Evolutionary conservation across 2,888 invertebrate species (phyloP), one percentile per base, ranked within the genome.

Genomic region (Sussaba pulchella): DNA sequence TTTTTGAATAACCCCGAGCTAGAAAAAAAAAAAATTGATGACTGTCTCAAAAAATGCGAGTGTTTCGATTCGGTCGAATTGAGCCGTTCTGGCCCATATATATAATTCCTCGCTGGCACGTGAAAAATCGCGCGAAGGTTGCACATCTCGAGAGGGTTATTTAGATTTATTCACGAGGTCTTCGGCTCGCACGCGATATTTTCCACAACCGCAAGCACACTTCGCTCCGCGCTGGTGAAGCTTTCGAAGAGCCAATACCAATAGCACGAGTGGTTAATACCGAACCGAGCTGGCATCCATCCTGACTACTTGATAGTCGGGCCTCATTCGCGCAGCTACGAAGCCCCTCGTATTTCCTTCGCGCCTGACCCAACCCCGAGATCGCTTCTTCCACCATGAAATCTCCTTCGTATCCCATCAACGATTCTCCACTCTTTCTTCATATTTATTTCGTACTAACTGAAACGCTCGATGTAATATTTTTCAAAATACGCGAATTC

Each of bases 241-340:
- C 69, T 54, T 31, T 17, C 43, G 81, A 47, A 77, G 84, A 87
- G 87, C 87, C 86, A 87, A 87, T 87, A 87, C 85, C 86, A 87
- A 87, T 87, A 84, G 85, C 71, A 79, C 82, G 82, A 86, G 86
- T 86, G 85, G 86, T 87, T 86, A 87, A 85, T 87, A 87, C 86
- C 83, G 54, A 45, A 39, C 19, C 31, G 59, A 78, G 74, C 81
- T 77, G 79, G 77, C 85, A 84, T 87, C 81, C 74, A 86, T 86
- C 81, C 79, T 81, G 72, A 61, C 87, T 85, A 83, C 85, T 87
- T 84, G 85, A 84, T 87, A 87, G 87, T 86, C 85, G 78, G 75
- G 70, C 73, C 81, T 77, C 67, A 81, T 87, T 74, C 75, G 67
- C 64, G 24, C 52, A 21, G 59, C 63, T 26, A 69, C 54, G 24